Conservation (phyloP, 1,140 invertebrate genomes). For the Neotoxoptera formosana region DNA sequence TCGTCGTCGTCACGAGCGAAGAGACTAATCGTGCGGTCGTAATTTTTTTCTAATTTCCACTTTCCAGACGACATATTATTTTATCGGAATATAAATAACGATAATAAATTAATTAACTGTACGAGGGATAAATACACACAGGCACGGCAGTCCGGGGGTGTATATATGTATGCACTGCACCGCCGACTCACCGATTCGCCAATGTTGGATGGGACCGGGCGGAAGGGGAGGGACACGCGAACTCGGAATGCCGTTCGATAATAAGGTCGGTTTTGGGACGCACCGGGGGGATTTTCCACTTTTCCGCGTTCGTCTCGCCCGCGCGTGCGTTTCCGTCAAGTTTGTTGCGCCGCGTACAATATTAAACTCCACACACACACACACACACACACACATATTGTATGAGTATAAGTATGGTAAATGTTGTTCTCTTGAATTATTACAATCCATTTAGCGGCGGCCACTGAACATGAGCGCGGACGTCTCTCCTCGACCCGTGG, state of each 20-base stretch:
- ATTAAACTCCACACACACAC: not conserved
- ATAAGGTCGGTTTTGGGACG: not conserved
- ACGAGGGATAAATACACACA: not conserved
- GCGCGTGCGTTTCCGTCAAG: not conserved
- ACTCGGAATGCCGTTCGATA: slow-evolving; percentile 9
- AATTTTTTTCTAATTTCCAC: not conserved
- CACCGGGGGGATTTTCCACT: not conserved
- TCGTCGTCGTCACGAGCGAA: not conserved
- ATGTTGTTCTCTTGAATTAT: slow-evolving; percentile 30
- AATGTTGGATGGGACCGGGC: not conserved
- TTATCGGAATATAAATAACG: not conserved
- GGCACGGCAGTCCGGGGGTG: not conserved
- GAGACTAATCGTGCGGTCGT: not conserved
- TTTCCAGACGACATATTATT: slow-evolving; percentile 17
- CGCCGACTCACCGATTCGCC: not conserved
- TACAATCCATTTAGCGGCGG: slow-evolving; percentile 23
- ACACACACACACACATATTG: not conserved
- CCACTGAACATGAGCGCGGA: not conserved
- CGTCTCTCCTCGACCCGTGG: not conserved
- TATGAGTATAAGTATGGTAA: not conserved
- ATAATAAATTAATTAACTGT: slow-evolving; percentile 19
- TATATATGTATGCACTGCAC: not conserved
- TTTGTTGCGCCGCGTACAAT: not conserved
- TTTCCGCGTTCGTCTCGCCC: not conserved
- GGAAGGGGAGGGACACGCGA: not conserved